Percentiles rank a stretch among this genome's conserved stretches.
phyloP scores from a whole-genome alignment of 1,140 invertebrate species.

The Calliopsis andreniformis region DNA sequence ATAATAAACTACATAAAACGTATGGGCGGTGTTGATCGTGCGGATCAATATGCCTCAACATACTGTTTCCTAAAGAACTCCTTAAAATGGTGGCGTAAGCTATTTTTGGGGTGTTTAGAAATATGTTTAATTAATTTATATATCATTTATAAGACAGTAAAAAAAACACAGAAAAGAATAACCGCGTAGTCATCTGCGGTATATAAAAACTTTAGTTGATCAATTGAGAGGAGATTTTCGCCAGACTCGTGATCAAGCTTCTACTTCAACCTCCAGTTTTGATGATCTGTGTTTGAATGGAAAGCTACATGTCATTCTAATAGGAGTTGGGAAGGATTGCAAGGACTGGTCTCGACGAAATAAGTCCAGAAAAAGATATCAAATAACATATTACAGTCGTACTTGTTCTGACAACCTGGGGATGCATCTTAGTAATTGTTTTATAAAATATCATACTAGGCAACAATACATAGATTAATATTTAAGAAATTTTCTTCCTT shows the following conservation, averaged over 20 bases:
- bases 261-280: background rate
- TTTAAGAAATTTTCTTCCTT: conserved; percentile 2
- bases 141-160: conserved; percentile 29
- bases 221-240: conserved; percentile 23
- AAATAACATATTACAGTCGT: conserved; percentile 16
- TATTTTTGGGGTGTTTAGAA: conserved; percentile 18
- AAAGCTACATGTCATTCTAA: conserved; percentile 15
- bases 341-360: too few species aligned
- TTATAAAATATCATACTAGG: conserved; percentile 9
- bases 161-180: conserved; percentile 33
- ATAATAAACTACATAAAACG: conserved; percentile 8
- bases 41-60: background rate
- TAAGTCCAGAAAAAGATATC: too few species aligned
- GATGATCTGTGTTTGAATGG: conserved; percentile 18
- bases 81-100: conserved; percentile 7
- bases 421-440: conserved; percentile 22
- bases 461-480: background rate
- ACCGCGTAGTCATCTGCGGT: conserved; percentile 26
- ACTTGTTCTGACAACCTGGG: conserved; percentile 21
- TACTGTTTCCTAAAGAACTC: conserved; percentile 27
- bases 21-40: conserved; percentile 2
- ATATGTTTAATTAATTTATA: conserved; percentile 27
- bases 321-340: conserved; percentile 17
- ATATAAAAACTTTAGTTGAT: conserved; percentile 24
- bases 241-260: conserved; percentile 19